A percentile compares a stretch with the other conserved stretches of the same genome.
Conservation (phyloP, 2,113 vertebrate genomes). For the Lanius ludovicianus region DNA sequence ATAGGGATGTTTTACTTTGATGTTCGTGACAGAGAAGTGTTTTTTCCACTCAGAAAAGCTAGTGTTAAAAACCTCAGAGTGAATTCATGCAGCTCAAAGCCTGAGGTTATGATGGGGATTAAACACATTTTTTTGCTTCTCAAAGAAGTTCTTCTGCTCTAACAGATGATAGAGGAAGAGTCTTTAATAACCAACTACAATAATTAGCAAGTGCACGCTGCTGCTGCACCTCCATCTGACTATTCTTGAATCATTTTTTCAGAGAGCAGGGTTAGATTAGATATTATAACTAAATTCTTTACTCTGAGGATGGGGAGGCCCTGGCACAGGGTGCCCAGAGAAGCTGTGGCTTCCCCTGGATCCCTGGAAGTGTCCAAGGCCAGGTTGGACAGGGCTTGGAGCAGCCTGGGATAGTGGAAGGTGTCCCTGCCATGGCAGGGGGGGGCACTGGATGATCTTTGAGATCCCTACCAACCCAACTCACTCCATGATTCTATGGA, state of each 20-base stretch:
- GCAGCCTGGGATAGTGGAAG: fast-evolving
- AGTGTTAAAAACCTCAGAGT: background rate
- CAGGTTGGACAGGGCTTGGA: fast-evolving
- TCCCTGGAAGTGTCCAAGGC: background rate
- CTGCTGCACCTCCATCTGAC: background rate
- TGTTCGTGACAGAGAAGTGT: background rate
- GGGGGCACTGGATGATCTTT: fast-evolving
- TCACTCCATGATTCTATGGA: background rate
- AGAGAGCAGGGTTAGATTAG: background rate
- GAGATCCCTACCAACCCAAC: background rate
- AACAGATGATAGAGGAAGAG: background rate
- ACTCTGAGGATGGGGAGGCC: fast-evolving
- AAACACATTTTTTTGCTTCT: background rate
- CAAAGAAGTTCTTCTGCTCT: background rate
- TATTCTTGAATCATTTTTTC: background rate
- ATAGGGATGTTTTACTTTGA: background rate
- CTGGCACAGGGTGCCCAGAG: background rate
- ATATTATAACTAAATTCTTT: background rate
- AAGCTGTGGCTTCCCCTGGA: background rate
- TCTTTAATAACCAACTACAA: background rate
- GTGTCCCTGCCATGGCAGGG: background rate
- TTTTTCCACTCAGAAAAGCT: background rate
- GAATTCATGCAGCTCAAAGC: background rate
- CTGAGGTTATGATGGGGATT: background rate
- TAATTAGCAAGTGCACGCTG: background rate